A percentile compares a stretch with the other conserved stretches of the same genome.
Evolutionary conservation across 2,113 vertebrate genomes (phyloP).

Genomic region (Myxocyprinus asiaticus): DNA sequence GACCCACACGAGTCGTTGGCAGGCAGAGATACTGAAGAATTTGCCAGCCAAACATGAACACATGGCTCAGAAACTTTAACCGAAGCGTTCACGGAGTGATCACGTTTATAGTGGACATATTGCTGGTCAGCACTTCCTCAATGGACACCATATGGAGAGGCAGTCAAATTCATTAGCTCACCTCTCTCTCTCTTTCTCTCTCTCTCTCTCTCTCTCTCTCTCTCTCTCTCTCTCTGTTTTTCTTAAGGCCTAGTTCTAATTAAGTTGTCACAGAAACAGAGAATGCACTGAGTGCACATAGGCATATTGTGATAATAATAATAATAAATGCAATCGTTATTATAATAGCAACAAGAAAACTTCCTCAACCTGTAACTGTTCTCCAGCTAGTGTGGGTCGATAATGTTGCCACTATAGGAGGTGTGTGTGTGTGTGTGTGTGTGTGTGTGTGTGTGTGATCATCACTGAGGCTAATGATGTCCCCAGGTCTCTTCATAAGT

Average conservation of each 20-base stretch:
- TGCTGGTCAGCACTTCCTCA: conserved; percentile 22
- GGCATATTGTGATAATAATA: conserved; percentile 12
- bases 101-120: conserved; percentile 13
- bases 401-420: conserved; percentile 72
- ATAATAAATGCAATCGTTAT: conserved; percentile 44
- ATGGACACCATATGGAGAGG: conserved; percentile 25
- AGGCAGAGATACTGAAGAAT: not conserved
- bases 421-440: conserved; percentile 71
- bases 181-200: not conserved
- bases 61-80: not conserved
- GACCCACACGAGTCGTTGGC: conserved; percentile 1
- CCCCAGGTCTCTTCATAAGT: conserved; percentile 60
- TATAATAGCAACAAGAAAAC: conserved; percentile 9
- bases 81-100: not conserved
- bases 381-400: conserved; percentile 70
- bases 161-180: conserved; percentile 20
- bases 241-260: conserved; percentile 62
- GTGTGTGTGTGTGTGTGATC: conserved; percentile 74
- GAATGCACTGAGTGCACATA: conserved; percentile 33
- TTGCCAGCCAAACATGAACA: not conserved
- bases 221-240: conserved; percentile 55
- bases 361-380: conserved; percentile 72
- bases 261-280: conserved; percentile 54
- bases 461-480: conserved; percentile 79
- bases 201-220: conserved; percentile 28